Base-by-base conservation (phyloP, 1,140 invertebrate genomes). In the Drosophila repleta region DNA sequence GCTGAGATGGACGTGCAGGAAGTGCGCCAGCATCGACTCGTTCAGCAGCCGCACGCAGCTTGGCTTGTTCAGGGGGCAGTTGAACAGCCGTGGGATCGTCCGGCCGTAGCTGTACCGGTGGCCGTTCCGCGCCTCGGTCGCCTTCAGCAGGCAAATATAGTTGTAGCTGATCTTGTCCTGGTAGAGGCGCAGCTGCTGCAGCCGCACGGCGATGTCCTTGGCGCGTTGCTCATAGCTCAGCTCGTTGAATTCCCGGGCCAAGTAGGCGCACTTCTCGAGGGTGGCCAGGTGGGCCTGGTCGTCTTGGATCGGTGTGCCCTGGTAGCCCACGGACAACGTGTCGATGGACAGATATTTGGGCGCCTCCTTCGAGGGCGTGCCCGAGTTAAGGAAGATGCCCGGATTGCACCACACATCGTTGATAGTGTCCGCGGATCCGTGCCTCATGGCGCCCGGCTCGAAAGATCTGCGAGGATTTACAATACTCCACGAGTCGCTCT, bases 141-240 rank as follows among this genome's bases (percentile, higher is more conserved):
- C 15, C 1, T 15, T 6, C 6, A 37, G 10, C 0, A n/a, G 29
- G 3, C 37, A 15, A 11, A 15, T 6, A 17, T 46, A 83, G 1
- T 24, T 8, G 1, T 2, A 0, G 13, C 53, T 43, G 0, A 52
- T 15, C 0, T 18, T 35, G 1, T 41, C 32, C 21, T 79, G 71
- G n/a, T 73, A 37, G 0, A 11, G 8, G 1, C 80, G 80, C 7
- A 83, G 13, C 15, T 79, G 67, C 0, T 35, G 21, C 35, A 83
- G 24, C 0, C 80, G 26, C 6, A 51, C 6, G 1, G 51, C 51
- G 0, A 69, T 51, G 2, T 63, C 56, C 18, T 60, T 7, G 7
- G 18, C 10, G 0, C 32, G 48, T 15, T 84, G 46, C 0, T 58
- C 11, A 0, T 7, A 24, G 0, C 5, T 45, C 1, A 73, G 20